These are phyloP conservation scores for Corapipo altera DNA, from an alignment of 2,113 vertebrate species.

Conservation along the genomic window DNA sequence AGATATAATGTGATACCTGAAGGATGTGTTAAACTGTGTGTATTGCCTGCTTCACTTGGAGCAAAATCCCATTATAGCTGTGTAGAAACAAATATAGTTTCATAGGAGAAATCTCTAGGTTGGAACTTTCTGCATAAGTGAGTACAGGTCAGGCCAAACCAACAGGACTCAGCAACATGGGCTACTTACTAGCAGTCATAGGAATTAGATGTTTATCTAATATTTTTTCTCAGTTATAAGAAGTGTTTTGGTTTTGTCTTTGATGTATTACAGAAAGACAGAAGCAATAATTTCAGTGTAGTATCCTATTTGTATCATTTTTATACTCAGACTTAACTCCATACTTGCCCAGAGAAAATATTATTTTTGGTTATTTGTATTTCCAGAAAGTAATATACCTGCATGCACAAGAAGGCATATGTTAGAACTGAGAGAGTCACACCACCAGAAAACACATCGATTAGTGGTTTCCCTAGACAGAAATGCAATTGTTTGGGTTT, in stretches of 20 bases:
- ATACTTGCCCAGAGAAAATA: not conserved
- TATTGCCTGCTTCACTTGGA: not conserved
- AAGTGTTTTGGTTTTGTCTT: not conserved
- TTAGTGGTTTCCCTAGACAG: not conserved
- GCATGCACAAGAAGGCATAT: fast-evolving
- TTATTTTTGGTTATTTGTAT: not conserved
- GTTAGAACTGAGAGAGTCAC: not conserved
- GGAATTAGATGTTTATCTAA: not conserved
- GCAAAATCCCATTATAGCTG: not conserved
- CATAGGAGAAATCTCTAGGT: not conserved
- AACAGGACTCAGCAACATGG: not conserved
- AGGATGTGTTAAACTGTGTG: not conserved
- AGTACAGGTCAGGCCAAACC: not conserved
- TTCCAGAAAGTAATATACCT: not conserved
- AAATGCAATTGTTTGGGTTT: not conserved
- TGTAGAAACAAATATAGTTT: not conserved
- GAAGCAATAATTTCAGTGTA: not conserved
- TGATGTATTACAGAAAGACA: not conserved
- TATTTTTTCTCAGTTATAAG: not conserved
- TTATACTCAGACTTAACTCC: not conserved
- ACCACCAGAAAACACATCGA: not conserved
- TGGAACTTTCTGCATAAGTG: not conserved
- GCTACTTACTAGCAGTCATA: not conserved
- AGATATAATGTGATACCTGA: not conserved
- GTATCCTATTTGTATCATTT: not conserved